These are phyloP conservation scores for Galeruca laticollis DNA, from an alignment of 2,888 invertebrate species.

Conservation along the genomic window DNA sequence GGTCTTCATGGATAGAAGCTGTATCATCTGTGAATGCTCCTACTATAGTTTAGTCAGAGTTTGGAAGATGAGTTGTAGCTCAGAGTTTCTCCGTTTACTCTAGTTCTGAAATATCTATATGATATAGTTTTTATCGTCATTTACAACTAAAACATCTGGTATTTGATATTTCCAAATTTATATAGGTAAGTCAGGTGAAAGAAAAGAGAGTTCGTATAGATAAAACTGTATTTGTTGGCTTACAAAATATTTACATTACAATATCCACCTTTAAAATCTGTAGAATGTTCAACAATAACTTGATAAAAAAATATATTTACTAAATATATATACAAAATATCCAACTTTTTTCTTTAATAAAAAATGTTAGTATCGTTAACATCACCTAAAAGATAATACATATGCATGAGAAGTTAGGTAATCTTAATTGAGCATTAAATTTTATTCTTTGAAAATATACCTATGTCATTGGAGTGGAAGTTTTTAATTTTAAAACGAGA, in stretches of 20 bases:
- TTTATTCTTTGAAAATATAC: conserved; percentile 10
- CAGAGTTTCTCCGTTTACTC: no score
- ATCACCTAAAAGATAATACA: conserved; percentile 10
- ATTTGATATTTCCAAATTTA: no score
- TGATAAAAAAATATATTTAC: conserved; percentile 44
- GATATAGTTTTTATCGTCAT: no score
- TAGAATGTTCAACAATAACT: conserved; percentile 47
- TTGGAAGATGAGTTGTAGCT: no score
- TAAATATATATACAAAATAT: conserved; percentile 47
- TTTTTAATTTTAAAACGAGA: neutral
- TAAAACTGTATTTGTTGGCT: conserved; percentile 30
- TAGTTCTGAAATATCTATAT: no score
- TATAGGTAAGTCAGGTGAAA: neutral
- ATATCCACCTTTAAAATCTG: conserved; percentile 48
- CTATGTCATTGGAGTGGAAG: neutral
- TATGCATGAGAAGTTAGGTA: conserved; percentile 20
- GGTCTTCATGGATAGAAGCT: no score
- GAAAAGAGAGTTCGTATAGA: neutral
- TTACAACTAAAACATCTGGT: no score
- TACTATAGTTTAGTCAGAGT: no score
- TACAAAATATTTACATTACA: conserved; percentile 44
- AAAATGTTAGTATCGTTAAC: conserved; percentile 19
- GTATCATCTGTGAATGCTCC: no score
- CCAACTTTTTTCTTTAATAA: conserved; percentile 40
- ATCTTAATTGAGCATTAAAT: conserved; percentile 30